phyloP scores from a whole-genome alignment of 1,140 invertebrate species.

The Palaemon carinicauda region DNA sequence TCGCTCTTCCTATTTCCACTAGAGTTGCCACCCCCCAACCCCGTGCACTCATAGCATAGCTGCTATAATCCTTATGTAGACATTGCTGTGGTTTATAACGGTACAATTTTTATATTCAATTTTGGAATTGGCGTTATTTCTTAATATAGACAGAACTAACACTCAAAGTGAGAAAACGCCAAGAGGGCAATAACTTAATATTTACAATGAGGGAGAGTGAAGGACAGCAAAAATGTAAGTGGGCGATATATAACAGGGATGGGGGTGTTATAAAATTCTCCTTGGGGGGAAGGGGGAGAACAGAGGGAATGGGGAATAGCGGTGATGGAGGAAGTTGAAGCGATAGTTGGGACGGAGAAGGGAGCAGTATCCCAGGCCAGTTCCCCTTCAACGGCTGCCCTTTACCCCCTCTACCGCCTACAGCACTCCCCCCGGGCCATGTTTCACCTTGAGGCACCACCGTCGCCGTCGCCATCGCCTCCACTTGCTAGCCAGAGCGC shows the following conservation, averaged over 20 bases:
- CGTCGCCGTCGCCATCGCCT: conserved; percentile 11
- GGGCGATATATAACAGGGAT: no score
- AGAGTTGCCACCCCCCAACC: conserved; percentile 11
- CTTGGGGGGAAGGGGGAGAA: not conserved
- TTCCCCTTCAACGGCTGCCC: conserved; percentile 49
- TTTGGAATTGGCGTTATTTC: no score
- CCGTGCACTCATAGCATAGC: not conserved
- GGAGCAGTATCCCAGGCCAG: conserved; percentile 48
- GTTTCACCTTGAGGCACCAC: conserved; percentile 54
- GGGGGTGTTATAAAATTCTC: not conserved
- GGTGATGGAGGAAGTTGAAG: not conserved
- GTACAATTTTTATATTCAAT: no score
- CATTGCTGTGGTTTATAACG: no score
- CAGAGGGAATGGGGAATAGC: not conserved
- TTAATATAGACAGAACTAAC: no score
- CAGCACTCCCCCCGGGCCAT: conserved; percentile 41
- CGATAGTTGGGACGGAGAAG: not conserved
- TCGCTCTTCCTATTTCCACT: not conserved
- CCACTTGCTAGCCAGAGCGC: no score
- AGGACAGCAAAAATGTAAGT: not conserved
- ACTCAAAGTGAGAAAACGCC: no score
- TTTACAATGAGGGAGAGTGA: no score
- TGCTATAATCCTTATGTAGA: no score
- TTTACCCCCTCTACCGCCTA: conserved; percentile 47
- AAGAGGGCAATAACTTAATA: no score